Evolutionary conservation across 2,888 invertebrate species (phyloP).

Genomic region (Cephalotes varians): DNA sequence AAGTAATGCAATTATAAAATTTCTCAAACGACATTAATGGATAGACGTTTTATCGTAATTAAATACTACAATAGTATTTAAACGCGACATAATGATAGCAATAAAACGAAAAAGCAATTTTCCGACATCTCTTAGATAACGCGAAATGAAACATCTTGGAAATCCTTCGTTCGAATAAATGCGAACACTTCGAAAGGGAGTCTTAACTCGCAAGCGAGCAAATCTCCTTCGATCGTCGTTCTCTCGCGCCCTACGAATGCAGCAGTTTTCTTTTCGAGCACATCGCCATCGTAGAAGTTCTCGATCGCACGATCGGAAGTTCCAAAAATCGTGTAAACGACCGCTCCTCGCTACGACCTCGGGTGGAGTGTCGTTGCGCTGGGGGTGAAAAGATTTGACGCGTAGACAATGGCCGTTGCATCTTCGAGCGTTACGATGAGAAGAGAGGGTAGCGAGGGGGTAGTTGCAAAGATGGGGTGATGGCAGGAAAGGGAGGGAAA

Average conservation of each 20-base stretch:
- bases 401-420: conserved; percentile 83
- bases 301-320: conserved; percentile 42
- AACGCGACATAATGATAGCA: not conserved
- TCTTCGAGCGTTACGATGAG: conserved; percentile 59
- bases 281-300: conserved; percentile 30
- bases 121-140: conserved; percentile 25
- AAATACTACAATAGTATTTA: not conserved
- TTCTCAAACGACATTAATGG: not conserved
- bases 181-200: conserved; percentile 5
- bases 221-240: conserved; percentile 42
- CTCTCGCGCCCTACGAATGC: conserved; percentile 7
- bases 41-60: not conserved
- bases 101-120: conserved; percentile 4
- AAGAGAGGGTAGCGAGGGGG: conserved; percentile 56
- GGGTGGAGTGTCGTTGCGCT: conserved; percentile 48
- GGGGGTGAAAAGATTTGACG: conserved; percentile 81
- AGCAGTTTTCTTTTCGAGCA: conserved; percentile 34
- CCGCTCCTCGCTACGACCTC: conserved; percentile 13
- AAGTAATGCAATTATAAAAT: not conserved
- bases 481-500: conserved; percentile 51
- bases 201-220: conserved; percentile 27
- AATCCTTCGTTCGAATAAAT: conserved; percentile 31
- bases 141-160: conserved; percentile 10
- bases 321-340: conserved; percentile 53
- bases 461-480: conserved; percentile 61